Evolutionary conservation across 1,140 invertebrate genomes (phyloP), one percentile per base, ranked within the genome.

Genomic region (Drosophila kikkawai): DNA sequence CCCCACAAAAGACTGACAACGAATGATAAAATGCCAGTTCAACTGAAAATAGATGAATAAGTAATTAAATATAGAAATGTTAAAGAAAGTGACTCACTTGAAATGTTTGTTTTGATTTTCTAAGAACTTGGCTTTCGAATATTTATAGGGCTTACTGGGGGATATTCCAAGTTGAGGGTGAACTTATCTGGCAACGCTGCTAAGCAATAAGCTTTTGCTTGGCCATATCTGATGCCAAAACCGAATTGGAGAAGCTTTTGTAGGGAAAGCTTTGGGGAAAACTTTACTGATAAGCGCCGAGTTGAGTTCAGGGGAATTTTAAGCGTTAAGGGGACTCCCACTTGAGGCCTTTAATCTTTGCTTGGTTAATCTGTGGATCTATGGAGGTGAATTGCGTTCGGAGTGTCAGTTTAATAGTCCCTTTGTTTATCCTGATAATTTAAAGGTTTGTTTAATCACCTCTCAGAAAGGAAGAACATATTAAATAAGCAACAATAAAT

Each of bases 1-100:
- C 37, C 13, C 59, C 65, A 56, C 63, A 79, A 64, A 90, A 88
- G 84, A 88, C 84, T 88, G 84, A 78, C 56, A 75, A 79, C 39
- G 63, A 78, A 80, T 70, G 70, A 80, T 80, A 61, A 71, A 65
- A 61, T 69, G 75, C 66, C 75, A 79, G 66, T 75, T 82, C 51
- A 76, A 77, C 68, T 82, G 75, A 69, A 70, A 34, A 17, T 77
- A 78, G 50, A 69, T 70, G 75, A 51, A 44, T 78, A 78, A 78
- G 44, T 63, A 41, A 69, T 50, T 48, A 78, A 63, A 26, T 61
- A 26, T n/a, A 50, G 48, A 42, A 45, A 63, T 39, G 4, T 45
- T 53, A 45, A 42, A 17, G 22, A 32, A 22, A 17, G 22, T 66
- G 69, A 73, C n/a, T 75, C 60, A 66, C 8, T 66, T 22, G 44